These are phyloP conservation scores for Drosophila ironensis DNA, from an alignment of 1,140 invertebrate species.

Conservation along the genomic window DNA sequence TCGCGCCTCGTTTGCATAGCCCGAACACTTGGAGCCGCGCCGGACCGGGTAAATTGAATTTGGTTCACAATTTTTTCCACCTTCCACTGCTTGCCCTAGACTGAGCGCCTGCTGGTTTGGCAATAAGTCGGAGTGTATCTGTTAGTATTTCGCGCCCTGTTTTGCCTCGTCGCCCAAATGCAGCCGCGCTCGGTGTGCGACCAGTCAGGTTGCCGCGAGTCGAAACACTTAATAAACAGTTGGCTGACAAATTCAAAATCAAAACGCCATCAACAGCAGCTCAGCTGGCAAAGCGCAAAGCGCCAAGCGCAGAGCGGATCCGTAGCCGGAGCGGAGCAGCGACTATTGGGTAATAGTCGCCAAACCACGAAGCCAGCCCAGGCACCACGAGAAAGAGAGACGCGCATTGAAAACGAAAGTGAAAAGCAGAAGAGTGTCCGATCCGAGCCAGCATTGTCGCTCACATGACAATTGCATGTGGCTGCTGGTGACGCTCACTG, in stretches of 20 bases:
- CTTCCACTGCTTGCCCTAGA: too few species aligned
- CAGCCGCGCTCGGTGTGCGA: constrained; percentile 50
- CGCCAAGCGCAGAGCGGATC: too few species aligned
- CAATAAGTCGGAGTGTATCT: constrained; percentile 29
- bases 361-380: constrained; percentile 33
- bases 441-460: constrained; percentile 43
- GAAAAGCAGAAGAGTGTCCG: constrained; percentile 55
- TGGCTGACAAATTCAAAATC: constrained; percentile 80
- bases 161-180: constrained; percentile 19
- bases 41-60: constrained; percentile 28
- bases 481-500: constrained; percentile 2
- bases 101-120: constrained; percentile 13
- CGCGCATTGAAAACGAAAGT: constrained; percentile 70
- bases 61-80: constrained; percentile 30
- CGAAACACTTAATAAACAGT: constrained; percentile 81
- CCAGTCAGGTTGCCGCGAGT: constrained; percentile 76
- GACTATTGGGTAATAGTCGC: constrained; percentile 73
- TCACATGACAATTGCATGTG: constrained; percentile 34
- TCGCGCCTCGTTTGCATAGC: constrained; percentile 72
- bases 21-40: constrained; percentile 3
- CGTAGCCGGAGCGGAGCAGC: constrained; percentile 25
- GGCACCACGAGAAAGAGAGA: constrained; percentile 18
- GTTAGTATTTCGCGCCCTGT: constrained; percentile 31
- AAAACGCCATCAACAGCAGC: constrained; percentile 73
- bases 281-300: too few species aligned